Base-by-base conservation (phyloP, 2,797 vertebrate species). In the Percopsis omiscomaycus region DNA sequence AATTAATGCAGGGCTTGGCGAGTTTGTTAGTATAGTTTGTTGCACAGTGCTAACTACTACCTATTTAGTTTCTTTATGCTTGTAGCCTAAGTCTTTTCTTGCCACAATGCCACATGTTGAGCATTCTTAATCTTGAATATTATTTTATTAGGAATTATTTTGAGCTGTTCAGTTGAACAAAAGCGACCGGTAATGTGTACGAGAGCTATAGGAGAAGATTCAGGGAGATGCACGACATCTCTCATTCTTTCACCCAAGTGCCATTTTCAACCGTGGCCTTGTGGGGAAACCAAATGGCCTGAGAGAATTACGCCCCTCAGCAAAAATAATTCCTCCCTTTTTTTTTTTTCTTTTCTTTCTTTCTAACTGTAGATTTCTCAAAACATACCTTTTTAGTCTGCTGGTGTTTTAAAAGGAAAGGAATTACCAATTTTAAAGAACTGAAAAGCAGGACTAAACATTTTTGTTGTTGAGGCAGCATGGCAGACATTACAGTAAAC, bases 181-280 rank as follows among this genome's bases (percentile, higher is more conserved):
- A 12, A 52, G 37, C 45, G 46, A 13, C 6, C 14, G 2, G 62
- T 56, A 15, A 15, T 14, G 37, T 37, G 54, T 32, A 53, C 47
- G 2, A 59, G 11, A 46, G 50, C 53, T 15, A 28, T 47, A 45
- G 30, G 32, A 68, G 37, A 55, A 22, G 45, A 58, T n/a, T 29
- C 28, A 55, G 32, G 29, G 0, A 51, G 9, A 49, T 55, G 3
- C 29, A 52, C 71, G 63, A 62, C 67, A 66, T 59, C 66, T 64
- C 4, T 2, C 44, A 62, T 72, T 56, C 59, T 82, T 56, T 68
- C 53, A 68, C 55, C 1, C 42, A 64, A 68, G 80, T 78, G 64
- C 65, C 54, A 68, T 71, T 85, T 86, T 77, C 46, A 77, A 67
- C 70, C 37, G 4, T 74, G 67, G 47, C 51, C 51, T 71, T 71